Conservation (phyloP, 2,113 vertebrate species). For the Poeciliopsis retropinna region DNA sequence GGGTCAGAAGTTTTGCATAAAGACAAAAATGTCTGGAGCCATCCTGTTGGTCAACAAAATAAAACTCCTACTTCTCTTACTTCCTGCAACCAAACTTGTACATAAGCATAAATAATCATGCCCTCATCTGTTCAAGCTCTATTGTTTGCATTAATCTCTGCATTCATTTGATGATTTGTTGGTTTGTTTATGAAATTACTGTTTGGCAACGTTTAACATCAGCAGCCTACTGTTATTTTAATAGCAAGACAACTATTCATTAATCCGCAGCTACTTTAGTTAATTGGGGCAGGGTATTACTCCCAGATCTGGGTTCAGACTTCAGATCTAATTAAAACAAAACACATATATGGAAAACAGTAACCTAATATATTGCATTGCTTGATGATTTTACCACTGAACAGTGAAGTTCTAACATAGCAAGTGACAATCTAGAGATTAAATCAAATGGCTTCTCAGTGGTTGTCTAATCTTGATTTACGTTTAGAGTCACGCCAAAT, state of each 20-base stretch:
- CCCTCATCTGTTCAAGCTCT: neutral
- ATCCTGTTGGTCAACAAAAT: no score
- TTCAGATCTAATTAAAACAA: neutral
- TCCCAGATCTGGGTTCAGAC: neutral
- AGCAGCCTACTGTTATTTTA: neutral
- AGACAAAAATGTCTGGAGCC: no score
- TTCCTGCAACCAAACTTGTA: neutral
- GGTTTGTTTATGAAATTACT: neutral
- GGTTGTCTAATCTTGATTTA: neutral
- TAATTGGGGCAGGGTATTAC: neutral
- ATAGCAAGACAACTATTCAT: neutral
- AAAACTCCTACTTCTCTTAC: no score
- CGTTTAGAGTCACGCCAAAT: neutral
- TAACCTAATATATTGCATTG: neutral
- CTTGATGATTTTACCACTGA: neutral
- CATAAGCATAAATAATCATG: neutral
- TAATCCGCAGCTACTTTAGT: neutral
- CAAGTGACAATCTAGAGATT: neutral
- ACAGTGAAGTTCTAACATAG: neutral
- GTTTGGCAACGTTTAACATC: neutral
- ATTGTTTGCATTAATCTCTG: neutral
- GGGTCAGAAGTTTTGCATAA: no score
- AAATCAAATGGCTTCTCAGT: neutral
- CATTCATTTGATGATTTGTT: neutral
- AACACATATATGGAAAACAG: neutral